These are phyloP conservation scores for Procambarus clarkii DNA, from an alignment of 1,140 invertebrate species.

Conservation along the genomic window DNA sequence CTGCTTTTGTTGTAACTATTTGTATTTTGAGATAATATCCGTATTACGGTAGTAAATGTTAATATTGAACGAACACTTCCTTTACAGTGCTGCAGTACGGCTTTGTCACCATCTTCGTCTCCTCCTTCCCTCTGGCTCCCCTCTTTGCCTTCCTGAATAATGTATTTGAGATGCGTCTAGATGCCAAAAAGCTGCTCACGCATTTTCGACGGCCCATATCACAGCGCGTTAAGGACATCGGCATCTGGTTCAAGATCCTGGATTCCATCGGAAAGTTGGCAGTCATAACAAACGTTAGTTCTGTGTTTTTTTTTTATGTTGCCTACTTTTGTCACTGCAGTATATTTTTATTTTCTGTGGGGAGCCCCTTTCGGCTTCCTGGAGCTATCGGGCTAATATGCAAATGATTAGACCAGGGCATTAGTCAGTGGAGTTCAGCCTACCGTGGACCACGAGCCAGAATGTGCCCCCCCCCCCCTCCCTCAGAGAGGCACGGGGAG, in stretches of 20 bases:
- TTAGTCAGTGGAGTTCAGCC: too few species aligned
- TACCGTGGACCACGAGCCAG: too few species aligned
- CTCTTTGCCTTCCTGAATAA: constrained; percentile 93
- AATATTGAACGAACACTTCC: constrained; percentile 1
- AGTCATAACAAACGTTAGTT: constrained; percentile 92
- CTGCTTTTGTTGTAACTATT: too few species aligned
- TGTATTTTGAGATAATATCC: too few species aligned
- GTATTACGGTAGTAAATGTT: too few species aligned
- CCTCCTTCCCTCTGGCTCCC: constrained; percentile 92
- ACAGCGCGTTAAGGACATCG: constrained; percentile 89
- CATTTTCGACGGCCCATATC: constrained; percentile 90
- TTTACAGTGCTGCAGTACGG: constrained; percentile 89
- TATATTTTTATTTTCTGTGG: too few species aligned
- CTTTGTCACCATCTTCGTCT: constrained; percentile 93
- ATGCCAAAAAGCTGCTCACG: constrained; percentile 90
- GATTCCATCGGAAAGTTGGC: constrained; percentile 92
- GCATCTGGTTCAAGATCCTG: constrained; percentile 94
- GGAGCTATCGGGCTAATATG: too few species aligned
- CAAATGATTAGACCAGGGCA: too few species aligned
- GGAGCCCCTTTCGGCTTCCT: too few species aligned
- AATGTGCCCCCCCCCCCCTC: too few species aligned
- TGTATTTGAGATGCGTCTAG: constrained; percentile 90
- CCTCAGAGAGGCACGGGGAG: too few species aligned
- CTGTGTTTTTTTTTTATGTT: not conserved
- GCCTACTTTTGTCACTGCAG: too few species aligned